Base-by-base conservation (phyloP, 2,888 invertebrate species). In the Ochropleura leucogaster region DNA sequence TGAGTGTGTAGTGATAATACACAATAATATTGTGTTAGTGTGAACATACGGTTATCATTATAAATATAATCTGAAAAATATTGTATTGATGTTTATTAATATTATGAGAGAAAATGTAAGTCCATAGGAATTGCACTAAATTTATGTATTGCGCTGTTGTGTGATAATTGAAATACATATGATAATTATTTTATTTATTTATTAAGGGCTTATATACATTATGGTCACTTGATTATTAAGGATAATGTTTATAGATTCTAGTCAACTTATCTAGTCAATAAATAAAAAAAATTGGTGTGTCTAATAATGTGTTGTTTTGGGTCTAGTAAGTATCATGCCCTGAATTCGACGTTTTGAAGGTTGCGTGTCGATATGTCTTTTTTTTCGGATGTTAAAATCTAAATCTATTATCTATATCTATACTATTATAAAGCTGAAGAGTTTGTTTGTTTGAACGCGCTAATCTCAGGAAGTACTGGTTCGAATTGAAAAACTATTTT, bases 251-350 rank as follows among this genome's bases (percentile, higher is more conserved):
- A 14, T 30, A 57, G 6, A 46, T 18, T 47, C 60, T 60, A 60
- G 68, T 67, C 46, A 18, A 55, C 12, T 40, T 57, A 44, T 55
- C 53, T 75, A 68, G 62, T 68, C 77, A 55, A 30, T 49, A 6
- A 71, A 78, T 78, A 51, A 76, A 78, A 12, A n/a, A 12, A 1
- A 18, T 4, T 46, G 4, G 20, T 14, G 40, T 73, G n/a, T 55
- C 30, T n/a, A 55, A 53, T 30, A 46, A 12, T 62, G 47, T 12
- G 7, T 60, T 42, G 10, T 60, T 40, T 72, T n/a, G 12, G 1
- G 30, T 16, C 16, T 30, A 14, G 57, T 57, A 57, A 7, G 14
- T 30, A 7, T 14, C 57, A 57, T 57, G 7, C 3, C 7, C 30
- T 30, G 14, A 57, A 30, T 57, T 57, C 57, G 30, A 30, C 30